phyloP scores from a whole-genome alignment of 2,888 invertebrate genomes.

The Agrochola macilenta region DNA sequence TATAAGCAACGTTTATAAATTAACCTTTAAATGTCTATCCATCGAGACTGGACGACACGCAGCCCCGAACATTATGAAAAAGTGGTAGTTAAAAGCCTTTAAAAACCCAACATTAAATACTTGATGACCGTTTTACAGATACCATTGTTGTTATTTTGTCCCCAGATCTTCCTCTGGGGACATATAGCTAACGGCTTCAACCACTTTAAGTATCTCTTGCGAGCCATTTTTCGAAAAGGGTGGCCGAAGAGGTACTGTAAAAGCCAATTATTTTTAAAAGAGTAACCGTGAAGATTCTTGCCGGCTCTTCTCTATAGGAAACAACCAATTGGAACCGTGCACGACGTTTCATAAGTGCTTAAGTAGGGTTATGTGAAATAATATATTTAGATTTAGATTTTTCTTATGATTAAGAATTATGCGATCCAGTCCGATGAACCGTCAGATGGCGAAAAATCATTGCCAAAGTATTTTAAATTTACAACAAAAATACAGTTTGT shows the following conservation, averaged over 20 bases:
- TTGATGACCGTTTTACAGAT: neutral
- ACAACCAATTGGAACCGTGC: no score
- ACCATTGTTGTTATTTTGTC: neutral
- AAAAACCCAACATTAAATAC: neutral
- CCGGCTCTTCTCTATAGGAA: no score
- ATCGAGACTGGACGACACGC: neutral
- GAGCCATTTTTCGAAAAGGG: neutral
- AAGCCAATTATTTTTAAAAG: no score
- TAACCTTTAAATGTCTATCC: neutral
- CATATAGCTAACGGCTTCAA: neutral
- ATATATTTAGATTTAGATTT: no score
- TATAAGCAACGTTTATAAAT: neutral
- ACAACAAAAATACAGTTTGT: neutral
- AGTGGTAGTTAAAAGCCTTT: no score
- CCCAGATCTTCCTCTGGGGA: constrained; percentile 13
- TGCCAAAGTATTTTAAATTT: neutral
- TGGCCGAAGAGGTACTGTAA: neutral
- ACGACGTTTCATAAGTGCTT: no score
- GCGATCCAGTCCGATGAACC: neutral
- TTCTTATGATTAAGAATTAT: neutral
- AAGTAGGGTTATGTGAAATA: no score
- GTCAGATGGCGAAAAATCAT: neutral
- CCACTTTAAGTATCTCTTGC: neutral
- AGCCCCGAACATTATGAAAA: neutral
- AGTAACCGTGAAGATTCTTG: no score